These are phyloP conservation scores for Atractosteus spatula DNA, from an alignment of 2,113 vertebrate species.

Conservation along the genomic window DNA sequence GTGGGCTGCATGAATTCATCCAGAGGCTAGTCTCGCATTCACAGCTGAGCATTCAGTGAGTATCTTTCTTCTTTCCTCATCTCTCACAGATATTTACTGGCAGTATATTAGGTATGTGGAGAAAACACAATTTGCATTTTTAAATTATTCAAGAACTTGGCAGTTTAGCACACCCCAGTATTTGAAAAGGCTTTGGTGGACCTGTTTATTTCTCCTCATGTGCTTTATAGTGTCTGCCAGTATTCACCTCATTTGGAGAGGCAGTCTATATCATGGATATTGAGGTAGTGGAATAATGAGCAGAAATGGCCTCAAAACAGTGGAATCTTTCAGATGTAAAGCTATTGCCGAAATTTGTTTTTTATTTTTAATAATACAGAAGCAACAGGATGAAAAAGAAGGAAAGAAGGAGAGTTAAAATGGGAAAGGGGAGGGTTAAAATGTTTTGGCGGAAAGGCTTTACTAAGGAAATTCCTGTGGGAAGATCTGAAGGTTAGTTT, in stretches of 20 bases:
- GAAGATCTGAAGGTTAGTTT: slow-evolving; percentile 5
- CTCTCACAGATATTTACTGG: too few relatives aligned
- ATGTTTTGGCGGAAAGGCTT: not conserved
- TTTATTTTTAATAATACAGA: too few relatives aligned
- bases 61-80: slow-evolving; percentile 27
- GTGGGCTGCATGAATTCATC: slow-evolving; percentile 94
- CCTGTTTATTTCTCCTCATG: not conserved
- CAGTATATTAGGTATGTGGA: too few relatives aligned
- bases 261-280: too few relatives aligned
- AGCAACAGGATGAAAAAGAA: not conserved
- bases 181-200: not conserved
- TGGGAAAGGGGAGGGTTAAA: not conserved
- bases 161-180: too few relatives aligned
- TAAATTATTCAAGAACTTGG: not conserved
- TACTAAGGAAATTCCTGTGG: not conserved
- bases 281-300: too few relatives aligned
- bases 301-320: too few relatives aligned
- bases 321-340: too few relatives aligned
- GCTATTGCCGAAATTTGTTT: too few relatives aligned
- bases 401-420: not conserved
- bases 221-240: not conserved
- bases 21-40: slow-evolving; percentile 86
- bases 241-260: too few relatives aligned
- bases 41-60: slow-evolving; percentile 91
- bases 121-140: not conserved